phyloP scores from a whole-genome alignment of 2,797 vertebrate genomes.

The Sebastes nivosus region DNA sequence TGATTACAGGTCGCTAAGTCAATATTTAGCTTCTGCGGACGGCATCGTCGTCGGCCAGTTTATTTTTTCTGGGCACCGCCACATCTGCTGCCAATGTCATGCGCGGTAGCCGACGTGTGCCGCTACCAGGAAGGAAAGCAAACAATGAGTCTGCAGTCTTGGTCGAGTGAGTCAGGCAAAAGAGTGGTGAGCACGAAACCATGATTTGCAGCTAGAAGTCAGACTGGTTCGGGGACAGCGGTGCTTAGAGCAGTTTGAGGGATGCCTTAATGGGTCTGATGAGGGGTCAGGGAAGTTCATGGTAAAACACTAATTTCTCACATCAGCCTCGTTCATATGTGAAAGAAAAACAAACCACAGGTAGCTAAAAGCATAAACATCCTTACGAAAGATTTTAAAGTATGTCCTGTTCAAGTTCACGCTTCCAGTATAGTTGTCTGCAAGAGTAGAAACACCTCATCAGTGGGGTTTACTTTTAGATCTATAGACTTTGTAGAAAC shows the following conservation, averaged over 20 bases:
- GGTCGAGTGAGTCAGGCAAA: conserved; percentile 56
- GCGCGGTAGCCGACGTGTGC: conserved; percentile 71
- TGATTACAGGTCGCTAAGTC: conserved; percentile 88
- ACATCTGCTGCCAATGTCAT: conserved; percentile 82
- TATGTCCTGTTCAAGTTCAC: background rate
- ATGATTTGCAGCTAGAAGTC: conserved; percentile 53
- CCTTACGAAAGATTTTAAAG: background rate
- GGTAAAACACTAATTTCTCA: conserved; percentile 28
- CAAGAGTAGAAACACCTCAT: background rate
- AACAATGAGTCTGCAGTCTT: conserved; percentile 72
- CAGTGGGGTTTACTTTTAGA: background rate
- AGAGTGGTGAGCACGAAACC: conserved; percentile 35
- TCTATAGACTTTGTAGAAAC: background rate
- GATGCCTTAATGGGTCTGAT: conserved; percentile 43
- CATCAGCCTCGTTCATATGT: conserved; percentile 32
- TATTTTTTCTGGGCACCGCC: conserved; percentile 79
- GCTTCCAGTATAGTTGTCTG: background rate
- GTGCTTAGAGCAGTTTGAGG: conserved; percentile 41
- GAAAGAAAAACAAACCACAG: conserved; percentile 26
- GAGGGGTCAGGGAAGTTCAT: conserved; percentile 50
- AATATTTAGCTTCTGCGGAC: conserved; percentile 87
- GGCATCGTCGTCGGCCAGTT: conserved; percentile 76
- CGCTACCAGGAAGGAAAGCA: conserved; percentile 72
- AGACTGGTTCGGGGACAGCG: conserved; percentile 20
- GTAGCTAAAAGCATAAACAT: conserved; percentile 3